Conservation (phyloP, 2,113 vertebrate species). For the Esox niger region DNA sequence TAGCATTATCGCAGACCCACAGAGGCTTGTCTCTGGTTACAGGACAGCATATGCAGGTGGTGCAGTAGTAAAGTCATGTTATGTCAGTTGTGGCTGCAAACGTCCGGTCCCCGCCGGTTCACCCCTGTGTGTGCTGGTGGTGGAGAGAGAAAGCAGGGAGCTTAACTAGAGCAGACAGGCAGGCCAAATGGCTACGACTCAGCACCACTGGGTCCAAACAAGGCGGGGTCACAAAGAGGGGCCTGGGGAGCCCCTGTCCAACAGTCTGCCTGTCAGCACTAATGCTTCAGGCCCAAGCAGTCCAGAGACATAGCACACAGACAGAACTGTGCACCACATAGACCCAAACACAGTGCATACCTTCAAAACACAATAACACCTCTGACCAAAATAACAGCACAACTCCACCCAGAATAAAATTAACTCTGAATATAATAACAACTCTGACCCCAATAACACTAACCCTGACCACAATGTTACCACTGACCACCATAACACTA, state of each 20-base stretch:
- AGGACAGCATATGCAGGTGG: not conserved
- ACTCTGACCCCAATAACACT: no score
- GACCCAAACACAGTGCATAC: constrained; percentile 10
- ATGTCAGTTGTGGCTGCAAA: not conserved
- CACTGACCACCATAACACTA: no score
- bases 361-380: not conserved
- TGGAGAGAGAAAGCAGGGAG: constrained; percentile 26
- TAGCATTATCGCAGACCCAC: constrained; percentile 3
- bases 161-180: constrained; percentile 44
- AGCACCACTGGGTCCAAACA: constrained; percentile 58
- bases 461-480: no score
- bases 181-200: constrained; percentile 39
- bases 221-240: constrained; percentile 52
- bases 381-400: no score
- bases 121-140: constrained; percentile 9
- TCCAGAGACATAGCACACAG: constrained; percentile 24
- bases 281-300: constrained; percentile 43
- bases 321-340: constrained; percentile 23
- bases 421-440: no score
- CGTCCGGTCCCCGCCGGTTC: not conserved
- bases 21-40: not conserved
- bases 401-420: no score
- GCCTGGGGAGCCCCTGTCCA: constrained; percentile 33
- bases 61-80: not conserved
- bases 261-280: constrained; percentile 62